Evolutionary conservation across 2,797 vertebrate species (phyloP).

Genomic region (Salmo trutta): DNA sequence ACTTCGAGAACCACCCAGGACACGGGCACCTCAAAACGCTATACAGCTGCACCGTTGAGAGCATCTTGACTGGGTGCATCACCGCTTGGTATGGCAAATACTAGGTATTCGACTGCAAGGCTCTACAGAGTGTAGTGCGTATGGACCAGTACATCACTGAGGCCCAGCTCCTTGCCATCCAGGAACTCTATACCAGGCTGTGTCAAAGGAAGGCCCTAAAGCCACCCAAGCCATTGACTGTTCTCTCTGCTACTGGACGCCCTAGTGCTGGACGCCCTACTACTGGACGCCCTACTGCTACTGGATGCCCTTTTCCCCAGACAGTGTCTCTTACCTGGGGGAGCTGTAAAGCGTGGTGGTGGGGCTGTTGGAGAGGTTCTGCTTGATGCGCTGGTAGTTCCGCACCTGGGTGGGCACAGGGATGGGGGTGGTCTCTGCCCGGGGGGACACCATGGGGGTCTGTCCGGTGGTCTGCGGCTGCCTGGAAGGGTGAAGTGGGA

Average conservation of each 20-base stretch:
- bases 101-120: no score
- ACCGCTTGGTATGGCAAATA: no score
- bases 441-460: slow-evolving; percentile 82
- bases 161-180: no score
- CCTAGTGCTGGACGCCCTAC: no score
- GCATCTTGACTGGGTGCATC: no score
- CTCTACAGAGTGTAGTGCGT: no score
- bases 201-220: no score
- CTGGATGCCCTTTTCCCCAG: slow-evolving; percentile 4
- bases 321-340: slow-evolving; percentile 81
- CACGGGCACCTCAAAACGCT: neutral
- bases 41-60: no score
- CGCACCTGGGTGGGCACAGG: slow-evolving; percentile 95
- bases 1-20: slow-evolving; percentile 16
- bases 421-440: slow-evolving; percentile 90
- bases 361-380: slow-evolving; percentile 91
- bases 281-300: neutral
- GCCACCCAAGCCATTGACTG: no score
- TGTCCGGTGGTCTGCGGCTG: slow-evolving; percentile 71
- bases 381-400: slow-evolving; percentile 97
- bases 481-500: slow-evolving; percentile 50
- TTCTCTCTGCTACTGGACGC: neutral
- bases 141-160: no score
- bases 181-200: no score
- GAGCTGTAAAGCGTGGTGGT: slow-evolving; percentile 84